Percentiles rank a stretch among this genome's conserved stretches.
These are phyloP conservation scores for Himantopus leucocephalus DNA, from an alignment of 2,113 vertebrate genomes.

Conservation along the genomic window DNA sequence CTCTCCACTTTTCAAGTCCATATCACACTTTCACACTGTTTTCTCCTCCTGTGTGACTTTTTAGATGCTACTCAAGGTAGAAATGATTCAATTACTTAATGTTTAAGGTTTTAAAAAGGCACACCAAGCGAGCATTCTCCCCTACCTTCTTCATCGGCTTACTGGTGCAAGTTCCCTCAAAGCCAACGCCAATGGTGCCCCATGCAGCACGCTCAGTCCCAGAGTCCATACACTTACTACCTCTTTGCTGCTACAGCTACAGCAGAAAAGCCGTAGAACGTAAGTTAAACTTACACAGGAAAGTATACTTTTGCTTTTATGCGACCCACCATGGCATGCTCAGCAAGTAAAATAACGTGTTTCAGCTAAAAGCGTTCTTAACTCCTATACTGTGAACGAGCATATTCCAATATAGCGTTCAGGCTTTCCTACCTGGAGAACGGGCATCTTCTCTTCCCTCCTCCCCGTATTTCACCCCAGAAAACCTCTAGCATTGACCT, in stretches of 20 bases:
- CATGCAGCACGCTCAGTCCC: fast-evolving
- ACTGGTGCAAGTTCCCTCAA: fast-evolving
- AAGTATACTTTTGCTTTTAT: fast-evolving
- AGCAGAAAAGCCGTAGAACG: background rate
- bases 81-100: background rate
- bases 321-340: fast-evolving
- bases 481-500: no score
- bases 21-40: background rate
- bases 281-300: background rate
- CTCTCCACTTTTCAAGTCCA: background rate
- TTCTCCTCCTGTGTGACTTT: background rate
- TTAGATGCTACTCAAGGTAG: background rate
- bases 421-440: background rate
- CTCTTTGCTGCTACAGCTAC: fast-evolving
- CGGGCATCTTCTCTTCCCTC: background rate
- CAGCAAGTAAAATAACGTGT: background rate
- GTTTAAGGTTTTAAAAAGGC: background rate
- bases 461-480: fast-evolving
- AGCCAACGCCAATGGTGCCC: fast-evolving
- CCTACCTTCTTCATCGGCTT: background rate
- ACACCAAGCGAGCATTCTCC: background rate
- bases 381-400: fast-evolving
- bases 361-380: fast-evolving
- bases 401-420: fast-evolving
- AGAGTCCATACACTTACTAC: fast-evolving